Evolutionary conservation across 2,797 vertebrate species (phyloP).

Genomic region (Chrosomus eos): DNA sequence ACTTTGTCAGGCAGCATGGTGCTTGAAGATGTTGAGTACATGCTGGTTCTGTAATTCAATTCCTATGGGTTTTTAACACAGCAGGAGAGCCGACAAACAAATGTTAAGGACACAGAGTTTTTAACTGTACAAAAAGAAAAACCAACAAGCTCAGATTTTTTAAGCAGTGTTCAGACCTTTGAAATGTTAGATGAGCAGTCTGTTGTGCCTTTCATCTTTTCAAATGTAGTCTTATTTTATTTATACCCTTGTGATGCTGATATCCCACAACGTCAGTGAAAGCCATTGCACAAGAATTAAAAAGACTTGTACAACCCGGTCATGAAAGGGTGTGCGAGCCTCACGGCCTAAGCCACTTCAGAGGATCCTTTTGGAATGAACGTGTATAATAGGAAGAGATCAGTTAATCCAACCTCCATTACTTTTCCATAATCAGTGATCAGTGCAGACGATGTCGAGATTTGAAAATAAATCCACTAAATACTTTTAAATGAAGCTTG

Average conservation of each 20-base stretch:
- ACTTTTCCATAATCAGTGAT: constrained; percentile 36
- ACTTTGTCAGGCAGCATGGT: constrained; percentile 25
- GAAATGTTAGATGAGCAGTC: constrained; percentile 22
- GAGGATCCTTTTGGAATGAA: constrained; percentile 25
- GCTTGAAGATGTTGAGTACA: constrained; percentile 8
- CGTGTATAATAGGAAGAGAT: constrained; percentile 29
- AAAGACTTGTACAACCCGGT: constrained; percentile 7
- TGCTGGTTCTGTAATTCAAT: constrained; percentile 48
- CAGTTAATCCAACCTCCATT: constrained; percentile 23
- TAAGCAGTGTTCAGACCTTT: constrained; percentile 10
- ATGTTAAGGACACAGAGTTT: constrained; percentile 46
- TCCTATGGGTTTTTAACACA: constrained; percentile 42
- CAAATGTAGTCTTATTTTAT: constrained; percentile 33
- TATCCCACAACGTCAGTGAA: constrained; percentile 5
- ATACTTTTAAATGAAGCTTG: constrained; percentile 42
- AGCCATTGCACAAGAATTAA: neutral
- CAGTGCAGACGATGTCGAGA: constrained; percentile 38
- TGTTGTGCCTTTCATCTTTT: constrained; percentile 16
- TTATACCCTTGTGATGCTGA: constrained; percentile 27
- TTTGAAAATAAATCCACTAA: constrained; percentile 38
- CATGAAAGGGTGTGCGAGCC: neutral
- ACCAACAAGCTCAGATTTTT: constrained; percentile 29
- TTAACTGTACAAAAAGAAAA: constrained; percentile 35
- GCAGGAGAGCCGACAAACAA: constrained; percentile 51
- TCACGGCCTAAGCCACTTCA: constrained; percentile 9